Evolutionary conservation across 1,140 invertebrate genomes (phyloP).

Genomic region (Bombus breviceps): DNA sequence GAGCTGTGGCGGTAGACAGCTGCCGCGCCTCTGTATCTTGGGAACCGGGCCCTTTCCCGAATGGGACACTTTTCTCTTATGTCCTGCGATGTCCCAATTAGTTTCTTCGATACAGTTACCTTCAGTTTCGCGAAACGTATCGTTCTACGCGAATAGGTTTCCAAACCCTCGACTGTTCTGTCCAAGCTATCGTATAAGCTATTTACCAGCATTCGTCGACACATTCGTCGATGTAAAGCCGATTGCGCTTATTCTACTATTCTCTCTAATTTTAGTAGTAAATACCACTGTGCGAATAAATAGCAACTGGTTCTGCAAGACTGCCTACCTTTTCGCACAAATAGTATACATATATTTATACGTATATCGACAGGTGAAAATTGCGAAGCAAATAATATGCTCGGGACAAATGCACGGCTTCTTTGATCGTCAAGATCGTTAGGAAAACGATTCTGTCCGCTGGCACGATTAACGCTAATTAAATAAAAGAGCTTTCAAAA

Average conservation of each 20-base stretch:
- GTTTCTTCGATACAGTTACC: too few relatives aligned
- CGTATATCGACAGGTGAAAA: not conserved
- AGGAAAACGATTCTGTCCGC: not conserved
- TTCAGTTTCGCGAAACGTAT: not conserved
- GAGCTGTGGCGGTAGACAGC: conserved; percentile 90
- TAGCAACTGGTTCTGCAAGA: conserved; percentile 64
- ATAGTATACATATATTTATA: not conserved
- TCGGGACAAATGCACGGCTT: not conserved
- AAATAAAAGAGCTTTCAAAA: not conserved
- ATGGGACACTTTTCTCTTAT: conserved; percentile 94
- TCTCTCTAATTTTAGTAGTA: conserved; percentile 42
- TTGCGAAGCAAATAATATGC: not conserved
- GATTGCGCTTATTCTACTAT: conserved; percentile 50
- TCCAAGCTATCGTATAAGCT: conserved; percentile 20
- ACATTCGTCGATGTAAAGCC: not conserved
- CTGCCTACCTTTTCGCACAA: not conserved
- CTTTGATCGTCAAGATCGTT: too few relatives aligned
- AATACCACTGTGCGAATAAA: conserved; percentile 11
- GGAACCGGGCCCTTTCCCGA: conserved; percentile 93
- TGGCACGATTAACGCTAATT: not conserved
- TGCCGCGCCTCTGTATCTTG: conserved; percentile 93
- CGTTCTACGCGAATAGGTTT: not conserved
- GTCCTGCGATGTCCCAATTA: conserved; percentile 84
- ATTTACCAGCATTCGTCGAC: not conserved
- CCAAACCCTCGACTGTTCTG: conserved; percentile 3